phyloP scores from a whole-genome alignment of 1,140 invertebrate species.

The Bombus sibiricus region DNA sequence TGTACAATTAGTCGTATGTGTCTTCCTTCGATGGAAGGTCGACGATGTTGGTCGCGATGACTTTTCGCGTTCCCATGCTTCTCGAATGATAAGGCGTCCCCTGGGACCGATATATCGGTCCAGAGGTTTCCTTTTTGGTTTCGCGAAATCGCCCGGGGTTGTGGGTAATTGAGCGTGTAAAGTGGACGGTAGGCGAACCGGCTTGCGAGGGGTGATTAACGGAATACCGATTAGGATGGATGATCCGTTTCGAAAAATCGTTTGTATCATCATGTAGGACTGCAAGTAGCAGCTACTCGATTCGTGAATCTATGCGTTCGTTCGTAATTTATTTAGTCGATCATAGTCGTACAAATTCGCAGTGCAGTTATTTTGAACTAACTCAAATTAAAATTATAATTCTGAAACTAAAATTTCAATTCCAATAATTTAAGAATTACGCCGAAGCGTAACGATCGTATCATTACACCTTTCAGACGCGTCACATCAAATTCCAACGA shows the following conservation, averaged over 20 bases:
- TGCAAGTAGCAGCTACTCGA: not conserved
- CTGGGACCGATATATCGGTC: too few relatives aligned
- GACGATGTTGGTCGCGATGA: not conserved
- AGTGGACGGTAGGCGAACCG: not conserved
- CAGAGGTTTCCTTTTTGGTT: not conserved
- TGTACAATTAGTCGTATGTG: constrained; percentile 57
- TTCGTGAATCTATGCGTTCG: not conserved
- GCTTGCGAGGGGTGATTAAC: constrained; percentile 1
- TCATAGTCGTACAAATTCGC: not conserved
- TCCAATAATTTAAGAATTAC: not conserved
- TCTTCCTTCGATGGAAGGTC: not conserved
- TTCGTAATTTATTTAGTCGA: too few relatives aligned
- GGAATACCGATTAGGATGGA: constrained; percentile 8
- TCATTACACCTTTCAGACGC: not conserved
- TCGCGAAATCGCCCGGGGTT: not conserved
- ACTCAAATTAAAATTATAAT: rapidly evolving
- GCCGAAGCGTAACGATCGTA: not conserved
- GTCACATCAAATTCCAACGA: not conserved
- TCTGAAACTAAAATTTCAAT: too few relatives aligned
- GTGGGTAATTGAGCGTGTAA: not conserved
- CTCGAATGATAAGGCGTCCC: too few relatives aligned
- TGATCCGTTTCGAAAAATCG: not conserved
- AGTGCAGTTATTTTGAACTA: rapidly evolving
- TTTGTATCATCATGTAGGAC: not conserved
- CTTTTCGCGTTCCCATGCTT: not conserved